Base-by-base conservation (phyloP, 30 jellyfish, hydroid and myxozoan genomes). In the Cassiopea andromeda region DNA sequence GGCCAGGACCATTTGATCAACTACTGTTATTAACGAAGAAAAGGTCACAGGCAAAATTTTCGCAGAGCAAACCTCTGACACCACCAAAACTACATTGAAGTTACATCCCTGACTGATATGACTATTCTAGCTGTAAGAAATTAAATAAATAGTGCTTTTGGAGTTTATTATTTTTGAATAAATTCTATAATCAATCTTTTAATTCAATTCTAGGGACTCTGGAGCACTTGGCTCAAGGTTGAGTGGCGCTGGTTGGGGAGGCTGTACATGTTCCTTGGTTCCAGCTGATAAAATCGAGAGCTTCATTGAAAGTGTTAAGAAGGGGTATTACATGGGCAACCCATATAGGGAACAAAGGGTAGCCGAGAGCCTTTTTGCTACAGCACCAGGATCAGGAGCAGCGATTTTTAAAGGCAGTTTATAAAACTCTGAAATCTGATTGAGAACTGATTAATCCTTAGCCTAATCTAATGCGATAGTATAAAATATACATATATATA, bases 241-340 rank as follows among this genome's bases (percentile, higher is more conserved):
- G 46, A 94, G 97, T 81, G 98, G 98, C 9, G 98, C 98, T 27
- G 98, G 98, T n/a, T 94, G 98, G 98, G 98, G 98, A 1, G 98
- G 98, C 68, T 94, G 98, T 69, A 90, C 98, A 0, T 97, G 81
- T 58, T 94, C 98, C 1, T 81, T 94, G 77, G 98, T 94, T 44
- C 97, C 98, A 3, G 54, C 91, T 1, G 97, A 85, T 3, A 75
- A 74, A 69, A 74, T 94, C 45, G 97, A 90, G 1, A 61, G 60
- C 45, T 94, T 94, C 83, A 60, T 94, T 46, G 87, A 86, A 1
- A 79, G 77, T 1, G 97, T 94, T 73, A 87, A 86, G 84, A 61
- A 48, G 44, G 90, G 91, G 60, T 94, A 83, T 76, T 94, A 90
- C 72, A 77, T 83, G n/a, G 79, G 90, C 7, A 47, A 78, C 44